Evolutionary conservation across 2,797 vertebrate species (phyloP).

Genomic region (Masticophis lateralis): DNA sequence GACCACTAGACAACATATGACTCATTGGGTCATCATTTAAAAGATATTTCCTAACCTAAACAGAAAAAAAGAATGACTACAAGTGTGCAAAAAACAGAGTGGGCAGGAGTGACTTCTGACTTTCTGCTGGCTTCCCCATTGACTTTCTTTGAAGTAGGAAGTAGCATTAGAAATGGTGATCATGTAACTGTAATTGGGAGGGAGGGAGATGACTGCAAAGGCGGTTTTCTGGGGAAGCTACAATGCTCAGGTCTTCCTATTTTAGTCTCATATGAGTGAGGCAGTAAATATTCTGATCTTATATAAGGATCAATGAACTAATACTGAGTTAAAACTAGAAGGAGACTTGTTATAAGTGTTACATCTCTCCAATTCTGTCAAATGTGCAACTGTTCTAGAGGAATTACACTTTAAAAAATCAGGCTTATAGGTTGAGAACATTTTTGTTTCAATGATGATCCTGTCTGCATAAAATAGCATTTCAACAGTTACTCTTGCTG

Average conservation of each 20-base stretch:
- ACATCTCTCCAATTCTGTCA: background rate
- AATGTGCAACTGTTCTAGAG: background rate
- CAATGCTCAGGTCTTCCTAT: background rate
- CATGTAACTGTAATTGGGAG: no score
- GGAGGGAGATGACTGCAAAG: background rate
- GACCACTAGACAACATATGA: background rate
- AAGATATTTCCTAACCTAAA: background rate
- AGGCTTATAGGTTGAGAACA: background rate
- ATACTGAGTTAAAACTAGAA: background rate
- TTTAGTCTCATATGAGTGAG: background rate
- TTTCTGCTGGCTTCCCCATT: no score
- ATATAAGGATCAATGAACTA: background rate
- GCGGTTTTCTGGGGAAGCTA: background rate
- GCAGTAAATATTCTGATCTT: background rate
- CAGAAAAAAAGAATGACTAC: background rate
- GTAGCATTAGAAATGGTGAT: no score
- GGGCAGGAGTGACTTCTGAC: background rate
- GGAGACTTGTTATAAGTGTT: background rate
- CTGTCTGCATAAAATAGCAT: background rate
- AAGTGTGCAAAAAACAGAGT: background rate
- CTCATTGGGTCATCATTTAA: background rate
- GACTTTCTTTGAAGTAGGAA: no score
- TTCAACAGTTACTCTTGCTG: background rate
- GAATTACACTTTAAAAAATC: background rate
- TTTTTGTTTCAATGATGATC: background rate